Evolutionary conservation across 2,888 invertebrate genomes (phyloP), one percentile per base, ranked within the genome.

Genomic region (Celastrina argiolus): DNA sequence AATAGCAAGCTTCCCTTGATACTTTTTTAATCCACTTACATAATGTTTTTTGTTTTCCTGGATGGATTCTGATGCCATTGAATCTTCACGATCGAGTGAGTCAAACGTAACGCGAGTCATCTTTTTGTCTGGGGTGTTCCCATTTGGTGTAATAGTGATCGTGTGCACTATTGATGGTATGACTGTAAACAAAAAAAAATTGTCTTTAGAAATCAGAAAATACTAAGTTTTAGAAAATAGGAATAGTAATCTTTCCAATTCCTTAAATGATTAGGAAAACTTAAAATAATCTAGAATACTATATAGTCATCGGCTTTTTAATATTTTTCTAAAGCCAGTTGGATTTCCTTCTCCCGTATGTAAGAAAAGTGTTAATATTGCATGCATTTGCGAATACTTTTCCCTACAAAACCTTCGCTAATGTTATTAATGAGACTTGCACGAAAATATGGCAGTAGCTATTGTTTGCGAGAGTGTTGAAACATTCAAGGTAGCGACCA

Each of bases 111-210:
- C 34, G 22, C 39, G 61, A 18, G 34, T 71, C 85, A 90, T 87
- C 81, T 88, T 92, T 14, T 83, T 81, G 74, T 86, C 84, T 34
- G 92, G 92, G 76, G 89, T 92, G 71, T 92, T 90, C 45, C 92
- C 92, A 79, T 92, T 92, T 69, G 92, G 81, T 66, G 89, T 87
- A 67, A 92, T 81, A 69, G 90, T 87, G 63, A 92, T 92, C 51
- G 88, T 75, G 66, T 81, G 75, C 56, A 83, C 83, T 70, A 83
- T 69, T 1, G 75, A 75, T 71, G 85, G 81, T 73, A 87, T 75
- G 72, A 84, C 92, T 92, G 88, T 71, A 92, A 92, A 78, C 84
- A 85, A 75, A 73, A 51, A 72, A 72, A 71, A 59, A 22, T 51
- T 5, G 22, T 56, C n/a, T n/a, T n/a, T 45, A 41, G n/a, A 36